Evolutionary conservation across 2,797 vertebrate species (phyloP).

Genomic region (Gymnocypris eckloni): DNA sequence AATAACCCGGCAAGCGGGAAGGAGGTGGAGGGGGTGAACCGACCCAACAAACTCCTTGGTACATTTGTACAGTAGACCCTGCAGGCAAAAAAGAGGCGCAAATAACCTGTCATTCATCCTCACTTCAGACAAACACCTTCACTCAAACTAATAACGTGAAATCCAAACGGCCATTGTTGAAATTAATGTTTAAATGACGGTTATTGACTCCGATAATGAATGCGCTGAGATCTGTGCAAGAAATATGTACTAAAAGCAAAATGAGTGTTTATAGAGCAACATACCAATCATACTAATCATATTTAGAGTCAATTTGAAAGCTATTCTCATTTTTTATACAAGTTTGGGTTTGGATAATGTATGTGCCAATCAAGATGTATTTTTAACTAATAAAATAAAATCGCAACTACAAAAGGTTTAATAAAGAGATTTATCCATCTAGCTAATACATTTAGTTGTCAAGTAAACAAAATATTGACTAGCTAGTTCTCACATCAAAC

Average conservation of each 20-base stretch:
- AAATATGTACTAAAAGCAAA: background rate
- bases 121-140: conserved; percentile 36
- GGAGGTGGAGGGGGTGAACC: conserved; percentile 2
- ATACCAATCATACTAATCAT: background rate
- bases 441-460: background rate
- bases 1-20: conserved; percentile 51
- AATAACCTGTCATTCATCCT: conserved; percentile 26
- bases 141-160: conserved; percentile 15
- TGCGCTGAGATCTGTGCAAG: background rate
- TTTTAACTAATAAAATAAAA: background rate
- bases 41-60: conserved; percentile 47
- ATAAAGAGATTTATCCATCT: background rate
- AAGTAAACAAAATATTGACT: background rate
- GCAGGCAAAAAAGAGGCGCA: background rate
- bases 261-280: background rate
- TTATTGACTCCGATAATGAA: conserved; percentile 9
- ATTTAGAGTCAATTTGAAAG: background rate
- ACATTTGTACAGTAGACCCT: conserved; percentile 36
- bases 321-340: background rate
- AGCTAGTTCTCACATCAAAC: background rate
- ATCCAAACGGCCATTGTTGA: conserved; percentile 3
- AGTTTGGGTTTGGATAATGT: background rate
- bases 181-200: background rate
- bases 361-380: background rate
- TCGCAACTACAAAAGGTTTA: background rate